Percentiles rank a stretch among this genome's conserved stretches.
These are phyloP conservation scores for Plectrocnemia conspersa DNA, from an alignment of 1,140 invertebrate genomes.

Conservation along the genomic window DNA sequence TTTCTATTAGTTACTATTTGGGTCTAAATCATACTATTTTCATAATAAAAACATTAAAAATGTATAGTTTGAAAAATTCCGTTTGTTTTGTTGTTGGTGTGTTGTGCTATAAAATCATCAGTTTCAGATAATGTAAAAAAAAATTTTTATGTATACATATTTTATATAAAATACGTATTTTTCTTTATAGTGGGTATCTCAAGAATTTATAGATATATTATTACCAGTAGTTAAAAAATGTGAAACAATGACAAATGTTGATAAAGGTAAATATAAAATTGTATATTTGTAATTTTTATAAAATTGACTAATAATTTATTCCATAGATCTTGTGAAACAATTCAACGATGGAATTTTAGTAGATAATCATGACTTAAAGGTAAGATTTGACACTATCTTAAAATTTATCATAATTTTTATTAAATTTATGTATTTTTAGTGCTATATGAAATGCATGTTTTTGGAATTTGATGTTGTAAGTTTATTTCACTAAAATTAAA, in stretches of 20 bases:
- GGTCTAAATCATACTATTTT: too few species aligned
- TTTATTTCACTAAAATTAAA: conserved; percentile 5
- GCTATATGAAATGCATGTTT: conserved; percentile 38
- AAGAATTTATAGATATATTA: conserved; percentile 35
- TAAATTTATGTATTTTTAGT: conserved; percentile 29
- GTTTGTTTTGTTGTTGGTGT: too few species aligned
- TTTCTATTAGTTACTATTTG: too few species aligned
- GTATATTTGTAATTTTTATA: conserved; percentile 22
- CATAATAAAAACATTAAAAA: too few species aligned
- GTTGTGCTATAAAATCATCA: too few species aligned
- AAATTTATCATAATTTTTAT: background rate
- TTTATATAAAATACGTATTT: background rate
- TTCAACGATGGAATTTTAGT: conserved; percentile 35
- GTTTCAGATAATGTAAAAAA: conserved; percentile 3
- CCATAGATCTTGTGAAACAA: conserved; percentile 33
- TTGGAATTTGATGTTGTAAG: conserved; percentile 37
- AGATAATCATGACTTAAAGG: conserved; percentile 36
- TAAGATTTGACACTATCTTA: conserved; percentile 13
- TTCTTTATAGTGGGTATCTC: conserved; percentile 32
- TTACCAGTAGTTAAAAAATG: conserved; percentile 36
- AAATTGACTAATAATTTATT: too few species aligned
- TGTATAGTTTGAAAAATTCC: too few species aligned
- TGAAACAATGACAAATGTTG: conserved; percentile 34
- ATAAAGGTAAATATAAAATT: conserved; percentile 29
- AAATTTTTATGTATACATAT: background rate